These are phyloP conservation scores for Ophiodon elongatus DNA, from an alignment of 2,113 vertebrate species.

Conservation along the genomic window DNA sequence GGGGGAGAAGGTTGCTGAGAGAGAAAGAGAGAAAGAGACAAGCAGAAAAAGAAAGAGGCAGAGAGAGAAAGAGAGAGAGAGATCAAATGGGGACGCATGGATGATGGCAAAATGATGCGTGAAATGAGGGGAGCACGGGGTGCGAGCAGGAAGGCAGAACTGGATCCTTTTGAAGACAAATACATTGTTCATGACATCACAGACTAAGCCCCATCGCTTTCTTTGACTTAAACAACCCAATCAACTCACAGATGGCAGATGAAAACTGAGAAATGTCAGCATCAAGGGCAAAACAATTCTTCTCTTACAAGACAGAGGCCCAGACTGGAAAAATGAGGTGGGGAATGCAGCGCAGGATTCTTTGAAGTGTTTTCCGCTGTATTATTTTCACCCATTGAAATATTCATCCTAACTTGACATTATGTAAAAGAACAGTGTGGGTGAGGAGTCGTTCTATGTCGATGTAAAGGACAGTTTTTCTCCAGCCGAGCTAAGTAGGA, in stretches of 20 bases:
- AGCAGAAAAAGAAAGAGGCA: neutral
- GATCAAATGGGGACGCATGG: slow-evolving; percentile 50
- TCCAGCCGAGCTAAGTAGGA: slow-evolving; percentile 8
- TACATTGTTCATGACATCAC: slow-evolving; percentile 49
- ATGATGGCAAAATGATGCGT: slow-evolving; percentile 72
- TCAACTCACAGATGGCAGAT: slow-evolving; percentile 20
- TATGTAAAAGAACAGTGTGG: slow-evolving; percentile 38
- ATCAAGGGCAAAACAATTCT: slow-evolving; percentile 25
- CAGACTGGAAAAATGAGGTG: neutral
- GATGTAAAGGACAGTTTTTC: slow-evolving; percentile 19
- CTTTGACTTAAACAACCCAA: slow-evolving; percentile 31
- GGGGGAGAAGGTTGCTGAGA: slow-evolving; percentile 9
- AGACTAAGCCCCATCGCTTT: slow-evolving; percentile 5
- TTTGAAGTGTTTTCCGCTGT: slow-evolving; percentile 17
- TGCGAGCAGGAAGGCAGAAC: slow-evolving; percentile 30
- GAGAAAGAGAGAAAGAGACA: slow-evolving; percentile 16
- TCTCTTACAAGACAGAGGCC: neutral
- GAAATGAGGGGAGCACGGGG: slow-evolving; percentile 64
- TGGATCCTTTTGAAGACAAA: slow-evolving; percentile 58
- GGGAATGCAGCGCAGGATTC: neutral
- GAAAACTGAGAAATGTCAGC: slow-evolving; percentile 32
- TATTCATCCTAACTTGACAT: slow-evolving; percentile 46
- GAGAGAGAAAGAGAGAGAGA: slow-evolving; percentile 26
- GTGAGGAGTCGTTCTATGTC: slow-evolving; percentile 20
- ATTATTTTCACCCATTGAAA: slow-evolving; percentile 50